Evolutionary conservation across 2,113 vertebrate genomes (phyloP).

Genomic region (Ornithorhynchus anatinus): DNA sequence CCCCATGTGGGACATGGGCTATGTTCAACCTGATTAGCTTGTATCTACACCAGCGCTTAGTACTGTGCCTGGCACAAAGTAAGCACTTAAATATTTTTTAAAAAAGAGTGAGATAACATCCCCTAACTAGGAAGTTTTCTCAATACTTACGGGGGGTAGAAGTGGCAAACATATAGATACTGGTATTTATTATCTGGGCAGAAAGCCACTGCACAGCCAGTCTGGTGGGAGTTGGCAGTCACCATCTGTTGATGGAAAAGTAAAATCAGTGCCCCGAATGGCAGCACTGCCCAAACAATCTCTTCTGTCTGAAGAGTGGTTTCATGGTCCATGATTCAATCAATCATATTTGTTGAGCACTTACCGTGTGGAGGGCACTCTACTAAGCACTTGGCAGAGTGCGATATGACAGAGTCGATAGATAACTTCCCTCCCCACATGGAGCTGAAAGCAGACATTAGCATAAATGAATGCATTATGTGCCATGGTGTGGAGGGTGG

Average conservation of each 20-base stretch:
- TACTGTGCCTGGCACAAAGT: too few species aligned
- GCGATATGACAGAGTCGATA: too few species aligned
- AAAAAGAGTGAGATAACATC: too few species aligned
- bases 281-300: not conserved
- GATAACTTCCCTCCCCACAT: too few species aligned
- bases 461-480: too few species aligned
- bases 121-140: accelerated
- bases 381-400: not conserved
- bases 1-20: too few species aligned
- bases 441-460: too few species aligned
- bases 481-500: too few species aligned
- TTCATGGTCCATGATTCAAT: not conserved
- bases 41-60: too few species aligned
- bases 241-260: constrained; percentile 20
- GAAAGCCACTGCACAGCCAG: constrained; percentile 51
- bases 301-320: not conserved
- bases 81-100: too few species aligned
- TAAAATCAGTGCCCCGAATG: not conserved
- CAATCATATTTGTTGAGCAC: not conserved
- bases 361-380: not conserved
- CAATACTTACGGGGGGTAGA: constrained; percentile 66
- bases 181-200: not conserved
- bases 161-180: constrained; percentile 73
- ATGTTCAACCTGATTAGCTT: too few species aligned
- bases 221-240: constrained; percentile 44